Conservation (phyloP, 2,113 vertebrate species). For the Crotalus horridus region DNA sequence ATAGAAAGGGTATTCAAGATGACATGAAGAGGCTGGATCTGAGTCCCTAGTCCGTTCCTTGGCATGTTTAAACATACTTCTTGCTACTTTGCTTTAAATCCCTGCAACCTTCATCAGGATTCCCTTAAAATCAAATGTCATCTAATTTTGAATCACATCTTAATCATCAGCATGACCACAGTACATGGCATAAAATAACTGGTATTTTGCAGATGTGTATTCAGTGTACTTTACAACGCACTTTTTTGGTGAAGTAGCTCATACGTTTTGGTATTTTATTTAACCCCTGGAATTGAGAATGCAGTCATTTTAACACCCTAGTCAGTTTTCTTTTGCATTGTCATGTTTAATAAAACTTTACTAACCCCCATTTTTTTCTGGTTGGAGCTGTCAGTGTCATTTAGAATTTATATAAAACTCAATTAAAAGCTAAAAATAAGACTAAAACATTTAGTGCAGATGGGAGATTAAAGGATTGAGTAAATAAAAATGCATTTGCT, state of each 20-base stretch:
- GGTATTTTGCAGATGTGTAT: background rate
- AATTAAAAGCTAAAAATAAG: background rate
- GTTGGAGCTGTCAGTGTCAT: background rate
- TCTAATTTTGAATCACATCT: slow-evolving; percentile 16
- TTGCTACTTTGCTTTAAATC: slow-evolving; percentile 41
- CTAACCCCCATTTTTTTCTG: background rate
- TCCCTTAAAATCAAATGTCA: slow-evolving; percentile 44
- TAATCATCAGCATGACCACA: background rate
- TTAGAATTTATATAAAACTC: background rate
- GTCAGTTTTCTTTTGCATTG: background rate
- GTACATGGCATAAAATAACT: background rate
- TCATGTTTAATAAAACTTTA: background rate
- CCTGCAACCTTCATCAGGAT: slow-evolving; percentile 19
- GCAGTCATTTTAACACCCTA: background rate
- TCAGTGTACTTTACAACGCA: background rate
- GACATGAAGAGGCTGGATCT: slow-evolving; percentile 19
- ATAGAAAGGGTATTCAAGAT: slow-evolving; percentile 48
- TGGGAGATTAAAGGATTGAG: background rate
- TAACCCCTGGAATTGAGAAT: background rate
- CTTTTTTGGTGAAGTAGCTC: background rate
- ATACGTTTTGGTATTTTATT: background rate
- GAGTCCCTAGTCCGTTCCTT: background rate
- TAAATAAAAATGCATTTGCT: background rate
- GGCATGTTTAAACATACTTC: background rate
- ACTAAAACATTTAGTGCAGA: background rate